These are phyloP conservation scores for Aulostomus chinensis DNA, from an alignment of 2,797 vertebrate genomes.

Conservation along the genomic window DNA sequence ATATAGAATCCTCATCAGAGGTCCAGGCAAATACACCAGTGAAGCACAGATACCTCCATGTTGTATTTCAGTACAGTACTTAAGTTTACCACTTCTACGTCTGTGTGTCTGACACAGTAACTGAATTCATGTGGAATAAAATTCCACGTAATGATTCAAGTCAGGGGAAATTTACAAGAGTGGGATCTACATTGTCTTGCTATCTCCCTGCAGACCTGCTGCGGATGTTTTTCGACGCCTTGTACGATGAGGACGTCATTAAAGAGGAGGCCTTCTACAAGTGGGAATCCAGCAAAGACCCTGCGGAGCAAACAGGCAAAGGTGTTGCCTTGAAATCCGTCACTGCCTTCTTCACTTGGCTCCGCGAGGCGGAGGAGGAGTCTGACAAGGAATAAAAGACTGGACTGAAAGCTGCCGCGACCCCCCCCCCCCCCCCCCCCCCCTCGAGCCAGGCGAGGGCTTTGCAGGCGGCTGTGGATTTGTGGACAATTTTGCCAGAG, in stretches of 20 bases:
- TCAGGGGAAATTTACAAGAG: no score
- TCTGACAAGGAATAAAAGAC: slow-evolving; percentile 92
- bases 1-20: no score
- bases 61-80: no score
- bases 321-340: slow-evolving; percentile 97
- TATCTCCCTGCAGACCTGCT: slow-evolving; percentile 88
- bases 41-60: no score
- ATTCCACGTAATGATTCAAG: no score
- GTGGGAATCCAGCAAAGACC: slow-evolving; percentile 97
- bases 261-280: slow-evolving; percentile 98
- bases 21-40: no score
- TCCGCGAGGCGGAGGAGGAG: slow-evolving; percentile 95
- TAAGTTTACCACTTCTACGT: no score
- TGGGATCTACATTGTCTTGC: background rate
- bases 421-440: background rate
- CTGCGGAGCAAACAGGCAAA: slow-evolving; percentile 93
- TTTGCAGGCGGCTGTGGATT: slow-evolving; percentile 40
- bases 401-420: slow-evolving; percentile 38
- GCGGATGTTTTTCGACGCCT: slow-evolving; percentile 93
- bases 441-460: slow-evolving; percentile 43
- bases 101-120: no score
- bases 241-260: slow-evolving; percentile 96
- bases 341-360: slow-evolving; percentile 97
- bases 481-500: slow-evolving; percentile 64
- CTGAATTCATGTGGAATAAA: no score